Evolutionary conservation across 53 echinoderm and acorn worm species (phyloP), one percentile per base, ranked within the genome.

Genomic region (Paracentrotus lividus): DNA sequence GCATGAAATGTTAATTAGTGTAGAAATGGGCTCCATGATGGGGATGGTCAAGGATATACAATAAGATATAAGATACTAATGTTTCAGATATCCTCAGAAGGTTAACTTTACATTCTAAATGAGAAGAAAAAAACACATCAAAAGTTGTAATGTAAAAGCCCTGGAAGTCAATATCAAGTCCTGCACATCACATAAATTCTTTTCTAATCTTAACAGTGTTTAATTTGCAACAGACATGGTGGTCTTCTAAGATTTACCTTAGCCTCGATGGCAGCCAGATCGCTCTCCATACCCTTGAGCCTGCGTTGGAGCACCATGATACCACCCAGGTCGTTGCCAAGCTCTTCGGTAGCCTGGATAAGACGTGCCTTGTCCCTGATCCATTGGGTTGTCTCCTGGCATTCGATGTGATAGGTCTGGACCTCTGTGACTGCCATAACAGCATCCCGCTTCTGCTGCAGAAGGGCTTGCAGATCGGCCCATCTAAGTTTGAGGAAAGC

Each of bases 271-370:
- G 99, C 99, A 96, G 97, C 96, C 40, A 98, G 92, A 69, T 98
- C 99, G 40, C 96, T 96, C 94, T 98, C 99, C 99, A 98, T 98
- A 4, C 99, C 99, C 85, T 97, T 98, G 57, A 98, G 97, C 47
- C 97, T 95, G 75, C 99, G 90, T 92, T 98, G 99, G 38, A 98
- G 95, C n/a, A 96, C 96, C 86, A 96, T 98, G 95, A 98, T 97
- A 56, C 99, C 97, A 23, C 95, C 96, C 91, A 98, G 92, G 68
- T 98, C 99, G 58, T 97, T 97, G 58, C 99, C 99, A 36, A 98
- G 99, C 64, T 98, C 99, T 72, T 98, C 96, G 24, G 99, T 98
- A 90, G 96, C 96, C 59, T 95, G 94, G 29, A 98, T 94, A 69
- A 98, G 95, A 53, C 97, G 95, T 45, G 96, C 96, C 96, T 98